Percentiles rank a stretch among this genome's conserved stretches.
Evolutionary conservation across 2,888 invertebrate species (phyloP).

Genomic region (Xestia sexstrigata): DNA sequence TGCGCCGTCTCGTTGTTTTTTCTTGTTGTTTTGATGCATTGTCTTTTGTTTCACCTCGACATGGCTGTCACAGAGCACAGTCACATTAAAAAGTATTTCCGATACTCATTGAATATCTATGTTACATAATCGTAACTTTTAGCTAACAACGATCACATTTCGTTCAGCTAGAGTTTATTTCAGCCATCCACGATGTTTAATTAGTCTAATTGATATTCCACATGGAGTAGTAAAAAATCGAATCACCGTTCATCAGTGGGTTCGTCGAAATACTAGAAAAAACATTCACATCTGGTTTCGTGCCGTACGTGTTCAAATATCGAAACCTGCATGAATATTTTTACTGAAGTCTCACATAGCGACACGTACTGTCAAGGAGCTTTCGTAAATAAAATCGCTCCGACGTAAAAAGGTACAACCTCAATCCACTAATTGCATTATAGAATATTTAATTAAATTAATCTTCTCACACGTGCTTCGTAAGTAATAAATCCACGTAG

Average conservation of each 20-base stretch:
- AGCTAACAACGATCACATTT: neutral
- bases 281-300: conserved; percentile 41
- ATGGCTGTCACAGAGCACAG: too few relatives aligned
- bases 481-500: conserved; percentile 36
- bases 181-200: neutral
- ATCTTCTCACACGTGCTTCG: conserved; percentile 30
- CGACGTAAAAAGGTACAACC: conserved; percentile 26
- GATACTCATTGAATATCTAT: neutral
- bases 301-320: conserved; percentile 52
- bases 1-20: too few relatives aligned
- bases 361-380: conserved; percentile 40
- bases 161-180: conserved; percentile 15
- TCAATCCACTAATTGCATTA: conserved; percentile 45
- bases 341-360: conserved; percentile 15
- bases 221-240: conserved; percentile 30
- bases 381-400: conserved; percentile 38
- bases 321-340: conserved; percentile 38
- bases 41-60: too few relatives aligned
- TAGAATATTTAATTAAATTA: conserved; percentile 45
- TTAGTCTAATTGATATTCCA: conserved; percentile 28
- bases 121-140: neutral
- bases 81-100: neutral
- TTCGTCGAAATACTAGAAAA: conserved; percentile 34
- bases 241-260: conserved; percentile 41
- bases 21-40: too few relatives aligned